phyloP scores from a whole-genome alignment of 2,113 vertebrate species.

The Equus quagga region DNA sequence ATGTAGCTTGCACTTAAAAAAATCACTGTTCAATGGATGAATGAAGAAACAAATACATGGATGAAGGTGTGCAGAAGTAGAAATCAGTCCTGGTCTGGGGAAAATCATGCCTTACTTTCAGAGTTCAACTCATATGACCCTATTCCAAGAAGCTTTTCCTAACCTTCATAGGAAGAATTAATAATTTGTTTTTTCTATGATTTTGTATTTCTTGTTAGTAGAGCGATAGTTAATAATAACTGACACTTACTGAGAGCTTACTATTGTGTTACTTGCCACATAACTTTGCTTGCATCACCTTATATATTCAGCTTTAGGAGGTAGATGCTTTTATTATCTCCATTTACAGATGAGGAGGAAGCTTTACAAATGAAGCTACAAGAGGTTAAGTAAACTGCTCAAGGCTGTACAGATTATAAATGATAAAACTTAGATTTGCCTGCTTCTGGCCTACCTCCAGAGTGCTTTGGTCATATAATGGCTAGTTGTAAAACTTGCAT shows the following conservation, averaged over 20 bases:
- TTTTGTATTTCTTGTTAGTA: slow-evolving; percentile 33
- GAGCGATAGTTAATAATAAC: neutral
- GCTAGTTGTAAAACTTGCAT: neutral
- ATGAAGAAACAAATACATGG: neutral
- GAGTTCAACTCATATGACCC: neutral
- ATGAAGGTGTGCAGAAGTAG: neutral
- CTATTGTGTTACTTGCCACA: neutral
- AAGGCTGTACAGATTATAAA: neutral
- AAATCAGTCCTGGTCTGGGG: neutral
- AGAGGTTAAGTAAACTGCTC: neutral
- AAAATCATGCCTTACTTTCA: neutral
- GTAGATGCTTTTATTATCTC: neutral
- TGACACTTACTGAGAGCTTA: neutral
- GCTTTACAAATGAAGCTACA: neutral
- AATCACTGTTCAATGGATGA: neutral
- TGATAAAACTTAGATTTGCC: neutral
- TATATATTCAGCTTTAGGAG: neutral
- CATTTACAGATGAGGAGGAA: neutral
- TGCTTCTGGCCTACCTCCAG: neutral
- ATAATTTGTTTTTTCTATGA: neutral
- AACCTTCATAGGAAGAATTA: neutral
- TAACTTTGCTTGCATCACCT: neutral
- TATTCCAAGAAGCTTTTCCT: neutral
- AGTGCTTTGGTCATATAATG: neutral
- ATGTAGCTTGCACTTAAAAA: neutral